Evolutionary conservation across 2,113 vertebrate species (phyloP), one percentile per base, ranked within the genome.

Genomic region (Limanda limanda): DNA sequence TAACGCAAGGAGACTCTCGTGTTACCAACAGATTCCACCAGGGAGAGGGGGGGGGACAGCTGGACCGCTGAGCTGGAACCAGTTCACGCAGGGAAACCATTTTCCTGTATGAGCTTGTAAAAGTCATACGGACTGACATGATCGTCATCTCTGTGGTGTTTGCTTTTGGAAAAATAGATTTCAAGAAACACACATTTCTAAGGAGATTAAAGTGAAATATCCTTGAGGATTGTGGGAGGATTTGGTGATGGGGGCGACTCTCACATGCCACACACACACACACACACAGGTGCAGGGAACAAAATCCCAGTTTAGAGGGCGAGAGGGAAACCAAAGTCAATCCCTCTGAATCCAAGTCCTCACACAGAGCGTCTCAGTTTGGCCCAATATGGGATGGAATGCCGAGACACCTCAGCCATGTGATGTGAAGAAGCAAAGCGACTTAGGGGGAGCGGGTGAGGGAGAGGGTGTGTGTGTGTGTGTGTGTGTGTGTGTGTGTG

Each of bases 381-480:
- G 71, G 74, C 94, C 93, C 91, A 94, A 94, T 93, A 94, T 91
- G 94, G 94, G 92, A 88, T 94, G 94, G 93, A 93, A 94, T 94
- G 92, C 83, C 68, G 76, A 90, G 88, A 90, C 90, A 91, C 85
- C 78, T 90, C 86, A 40, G 74, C 78, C 86, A 88, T 90, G 90
- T 89, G 91, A 91, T 86, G 78, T 54, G 82, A 88, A 84, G 82
- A 88, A 72, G 81, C 79, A 89, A 86, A 89, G 89, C 81, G 77
- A 90, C 87, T 83, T 71, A 70, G 76, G 81, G 85, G 76, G 86
- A 81, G 74, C 45, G 63, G 25, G 80, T 18, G 48, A 52, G 5
- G 23, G 55, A 23, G 21, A 4, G 61, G 4, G 37, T 3, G 60
- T 1, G 18, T 21, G 20, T 12, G 35, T 18, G 20, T 40, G 60